Base-by-base conservation (phyloP, 2,113 vertebrate species). In the Nettapus auritus region DNA sequence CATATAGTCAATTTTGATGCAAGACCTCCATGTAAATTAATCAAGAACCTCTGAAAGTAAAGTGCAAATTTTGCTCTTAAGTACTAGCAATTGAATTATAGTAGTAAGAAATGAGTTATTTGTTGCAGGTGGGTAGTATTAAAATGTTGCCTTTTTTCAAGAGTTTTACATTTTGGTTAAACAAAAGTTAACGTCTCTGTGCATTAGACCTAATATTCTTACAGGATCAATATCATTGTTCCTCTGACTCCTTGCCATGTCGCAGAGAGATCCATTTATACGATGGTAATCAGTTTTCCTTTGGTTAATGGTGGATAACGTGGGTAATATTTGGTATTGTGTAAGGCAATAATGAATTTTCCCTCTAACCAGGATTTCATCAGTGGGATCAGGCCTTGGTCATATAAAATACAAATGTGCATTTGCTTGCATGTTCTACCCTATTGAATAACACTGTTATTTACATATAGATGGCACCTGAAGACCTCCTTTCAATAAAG, bases 161-260 rank as follows among this genome's bases (percentile, higher is more conserved):
- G 60, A 88, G 48, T 88, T 94, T 94, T 95, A 79, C 40, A 19
- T 93, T 93, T 93, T 88, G n/a, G 59, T 93, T 96, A 94, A 96
- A 82, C n/a, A 88, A 77, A 89, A 31, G 71, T 88, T 92, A 94
- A 80, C 74, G 82, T 75, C 71, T 89, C 36, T 67, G 67, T 40
- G 70, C 20, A 52, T 86, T 83, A 82, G 55, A 76, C 50, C 48
- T 73, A 85, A 48, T 93, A 55, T 81, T 84, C 80, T 95, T 77
- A 70, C 23, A 55, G 71, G 50, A 63, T 89, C 70, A 85, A 57
- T 88, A 73, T 84, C 23, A 53, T 84, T 57, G 38, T 67, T 82
- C 31, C 57, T 79, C 33, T 94, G 60, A 68, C 10, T 82, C 33
- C 40, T 89, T 93, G 63, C 68, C 44, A 82, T 89, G 82, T 80